phyloP scores from a whole-genome alignment of 2,113 vertebrate species.

The Pollimyrus isidori region DNA sequence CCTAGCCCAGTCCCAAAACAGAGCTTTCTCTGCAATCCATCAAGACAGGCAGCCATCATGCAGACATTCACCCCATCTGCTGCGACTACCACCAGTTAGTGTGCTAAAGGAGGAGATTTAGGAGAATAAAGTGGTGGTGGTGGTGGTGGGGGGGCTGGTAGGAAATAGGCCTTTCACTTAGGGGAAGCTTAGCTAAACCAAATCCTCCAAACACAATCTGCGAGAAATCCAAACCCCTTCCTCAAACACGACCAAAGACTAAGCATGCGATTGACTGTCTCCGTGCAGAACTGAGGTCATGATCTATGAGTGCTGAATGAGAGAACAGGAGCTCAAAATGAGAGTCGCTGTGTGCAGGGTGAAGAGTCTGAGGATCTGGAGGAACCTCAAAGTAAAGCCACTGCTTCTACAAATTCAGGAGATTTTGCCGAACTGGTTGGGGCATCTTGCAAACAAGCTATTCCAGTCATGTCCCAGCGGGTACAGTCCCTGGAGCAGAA shows the following conservation, averaged over 20 bases:
- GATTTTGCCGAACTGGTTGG: not conserved
- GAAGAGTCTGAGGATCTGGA: not conserved
- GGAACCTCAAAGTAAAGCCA: not conserved
- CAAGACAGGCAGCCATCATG: not conserved
- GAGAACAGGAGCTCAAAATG: not conserved
- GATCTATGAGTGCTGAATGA: not conserved
- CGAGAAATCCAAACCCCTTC: not conserved
- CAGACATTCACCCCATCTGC: not conserved
- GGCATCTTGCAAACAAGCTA: not conserved
- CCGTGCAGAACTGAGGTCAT: not conserved
- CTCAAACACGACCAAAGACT: not conserved
- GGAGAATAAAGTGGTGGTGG: not conserved
- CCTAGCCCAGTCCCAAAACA: not conserved
- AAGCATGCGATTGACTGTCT: not conserved
- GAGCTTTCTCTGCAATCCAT: not conserved
- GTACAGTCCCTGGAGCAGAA: not conserved
- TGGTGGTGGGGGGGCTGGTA: not conserved
- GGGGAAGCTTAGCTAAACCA: not conserved
- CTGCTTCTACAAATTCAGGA: not conserved
- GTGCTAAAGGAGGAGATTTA: not conserved
- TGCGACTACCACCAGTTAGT: not conserved
- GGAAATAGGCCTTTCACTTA: not conserved
- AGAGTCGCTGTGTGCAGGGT: not conserved
- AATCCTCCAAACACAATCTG: not conserved
- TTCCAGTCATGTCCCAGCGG: not conserved